Conservation (phyloP, 1,140 invertebrate species). For the Pteromalus puparum region DNA sequence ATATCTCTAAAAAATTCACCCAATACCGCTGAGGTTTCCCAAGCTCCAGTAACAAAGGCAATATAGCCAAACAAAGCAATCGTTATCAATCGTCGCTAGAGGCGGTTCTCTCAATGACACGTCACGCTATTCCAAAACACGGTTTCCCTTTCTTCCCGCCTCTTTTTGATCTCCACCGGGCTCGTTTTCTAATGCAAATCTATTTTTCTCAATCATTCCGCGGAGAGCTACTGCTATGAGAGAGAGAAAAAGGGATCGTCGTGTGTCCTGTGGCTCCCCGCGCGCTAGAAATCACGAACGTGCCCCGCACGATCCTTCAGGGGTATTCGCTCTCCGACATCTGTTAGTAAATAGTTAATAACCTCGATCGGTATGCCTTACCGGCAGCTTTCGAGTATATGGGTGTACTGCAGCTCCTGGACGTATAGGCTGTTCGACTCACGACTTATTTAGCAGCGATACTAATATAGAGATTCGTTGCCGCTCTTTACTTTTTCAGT, state of each 20-base stretch:
- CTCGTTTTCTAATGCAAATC: conserved; percentile 39
- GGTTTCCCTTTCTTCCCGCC: conserved; percentile 45
- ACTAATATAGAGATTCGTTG: conserved; percentile 51
- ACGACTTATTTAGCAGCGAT: conserved; percentile 41
- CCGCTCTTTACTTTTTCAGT: conserved; percentile 49
- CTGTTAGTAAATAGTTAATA: conserved; percentile 62
- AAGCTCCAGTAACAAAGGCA: conserved; percentile 2
- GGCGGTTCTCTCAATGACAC: background rate
- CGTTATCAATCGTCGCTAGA: conserved; percentile 33
- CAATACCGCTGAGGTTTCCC: background rate
- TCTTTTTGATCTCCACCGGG: conserved; percentile 24
- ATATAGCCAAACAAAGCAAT: conserved; percentile 4
- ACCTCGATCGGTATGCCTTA: conserved; percentile 5
- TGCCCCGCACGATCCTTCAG: conserved; percentile 52
- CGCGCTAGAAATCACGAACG: conserved; percentile 55
- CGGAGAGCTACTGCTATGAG: too few relatives aligned
- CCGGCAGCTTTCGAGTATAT: background rate
- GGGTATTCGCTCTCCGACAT: conserved; percentile 52
- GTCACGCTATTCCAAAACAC: conserved; percentile 41
- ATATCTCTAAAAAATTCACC: background rate
- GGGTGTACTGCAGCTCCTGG: background rate
- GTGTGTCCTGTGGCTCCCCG: conserved; percentile 16
- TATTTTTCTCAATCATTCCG: conserved; percentile 34
- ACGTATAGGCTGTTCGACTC: conserved; percentile 32
- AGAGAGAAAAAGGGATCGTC: background rate